Evolutionary conservation across 2,797 vertebrate genomes (phyloP), one percentile per base, ranked within the genome.

Genomic region (Enteromius trimaculatus): DNA sequence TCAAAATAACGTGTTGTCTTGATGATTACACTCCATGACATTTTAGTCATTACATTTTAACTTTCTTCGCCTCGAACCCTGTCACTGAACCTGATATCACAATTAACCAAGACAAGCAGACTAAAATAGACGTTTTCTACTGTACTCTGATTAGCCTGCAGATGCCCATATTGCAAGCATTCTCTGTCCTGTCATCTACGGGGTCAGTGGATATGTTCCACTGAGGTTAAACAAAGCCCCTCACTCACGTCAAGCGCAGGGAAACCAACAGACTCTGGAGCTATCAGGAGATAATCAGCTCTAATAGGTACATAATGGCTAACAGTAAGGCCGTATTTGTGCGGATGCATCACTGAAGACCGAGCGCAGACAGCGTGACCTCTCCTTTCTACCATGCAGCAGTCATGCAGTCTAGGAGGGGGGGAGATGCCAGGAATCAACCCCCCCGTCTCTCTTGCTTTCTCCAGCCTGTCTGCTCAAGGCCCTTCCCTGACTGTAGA

Each of bases 271-370:
- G 96, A 95, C 91, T 93, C 93, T 93, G 89, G 88, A 72, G 91
- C 96, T 97, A 97, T 97, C 96, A 97, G 95, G 95, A 96, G 95
- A 96, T 97, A 98, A 98, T 98, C 96, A 97, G 95, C 95, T 93
- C 95, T 98, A 98, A 99, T 98, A 97, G 96, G 96, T 97, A 96
- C 96, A 97, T 98, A 98, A 98, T 97, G 94, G 95, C 94, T 96
- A 97, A 96, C 96, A 96, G 96, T 95, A 94, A 94, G 92, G 95
- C 95, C 94, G 94, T 95, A 93, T 96, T 96, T 92, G 92, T 94
- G 95, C 93, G 96, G 95, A 96, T 97, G 94, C 93, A 96, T 97
- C 96, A 96, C 92, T 86, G 88, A 87, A 93, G 96, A 96, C 92
- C 93, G 93, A 96, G 95, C 89, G 83, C 92, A 94, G 92, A 94